Evolutionary conservation across 2,888 invertebrate species (phyloP), one percentile per base, ranked within the genome.

Genomic region (Opisthograptis luteolata): DNA sequence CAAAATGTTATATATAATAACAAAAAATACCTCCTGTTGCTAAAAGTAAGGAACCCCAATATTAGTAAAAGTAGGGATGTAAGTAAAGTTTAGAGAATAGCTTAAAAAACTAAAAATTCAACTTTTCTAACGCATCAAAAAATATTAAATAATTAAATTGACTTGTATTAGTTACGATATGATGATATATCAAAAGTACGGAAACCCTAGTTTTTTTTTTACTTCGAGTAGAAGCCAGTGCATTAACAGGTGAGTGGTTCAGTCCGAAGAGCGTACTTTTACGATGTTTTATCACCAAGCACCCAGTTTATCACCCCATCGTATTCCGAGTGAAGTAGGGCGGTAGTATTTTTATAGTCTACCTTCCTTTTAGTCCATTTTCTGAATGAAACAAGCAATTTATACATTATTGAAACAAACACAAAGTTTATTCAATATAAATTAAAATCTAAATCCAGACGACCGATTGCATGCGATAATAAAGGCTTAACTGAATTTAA

Each of bases 221-320:
- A n/a, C n/a, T n/a, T n/a, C n/a, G n/a, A n/a, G n/a, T 22, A 15
- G 1, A 22, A 32, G 12, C 20, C 20, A 28, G 30, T 12, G 15
- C 28, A 36, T 28, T 22, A 31, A 2, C 10, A 22, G 15, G 30
- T 24, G 20, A 44, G 35, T 35, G 30, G 15, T 44, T 44, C 22
- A 8, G 14, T n/a, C 15, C 4, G 30, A 12, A 28, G 6, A n/a
- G 15, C 6, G 6, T 6, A 3, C 7, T 31, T 36, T 35, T 43
- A 43, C 35, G 44, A 44, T 31, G 12, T 19, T 37, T 15, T 34
- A n/a, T 14, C 9, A 25, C 24, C 27, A 20, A 44, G 44, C 30
- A 14, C 32, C 19, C 17, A 3, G 37, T 45, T 39, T 45, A 45
- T 39, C 17, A 30, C 37, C 32, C 13, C 31, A 24, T 31, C 25